Evolutionary conservation across 2,888 invertebrate species (phyloP).

Genomic region (Epirrhoe alternata): DNA sequence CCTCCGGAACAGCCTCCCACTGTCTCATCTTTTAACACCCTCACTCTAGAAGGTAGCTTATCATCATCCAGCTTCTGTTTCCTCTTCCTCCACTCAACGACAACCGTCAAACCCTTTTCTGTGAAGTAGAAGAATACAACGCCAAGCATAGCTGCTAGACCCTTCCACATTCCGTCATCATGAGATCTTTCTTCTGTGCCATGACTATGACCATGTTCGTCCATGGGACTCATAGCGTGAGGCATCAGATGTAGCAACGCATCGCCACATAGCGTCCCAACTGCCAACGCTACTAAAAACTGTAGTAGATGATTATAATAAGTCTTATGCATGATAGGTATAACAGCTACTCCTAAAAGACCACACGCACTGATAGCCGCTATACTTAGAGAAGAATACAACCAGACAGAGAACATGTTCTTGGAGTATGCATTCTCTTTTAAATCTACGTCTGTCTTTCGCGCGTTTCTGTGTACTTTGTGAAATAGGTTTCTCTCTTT

Average conservation of each 20-base stretch:
- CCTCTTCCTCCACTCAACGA: constrained; percentile 92
- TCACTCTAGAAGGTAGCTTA: constrained; percentile 87
- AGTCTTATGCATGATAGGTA: constrained; percentile 95
- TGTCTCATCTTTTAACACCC: constrained; percentile 89
- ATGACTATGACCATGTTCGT: constrained; percentile 51
- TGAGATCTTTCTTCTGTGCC: constrained; percentile 72
- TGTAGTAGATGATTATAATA: constrained; percentile 96
- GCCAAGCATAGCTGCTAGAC: constrained; percentile 92
- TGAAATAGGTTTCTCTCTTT: constrained; percentile 55
- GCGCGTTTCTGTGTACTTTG: constrained; percentile 37
- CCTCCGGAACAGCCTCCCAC: constrained; percentile 73
- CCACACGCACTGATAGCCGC: constrained; percentile 94
- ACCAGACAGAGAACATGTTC: constrained; percentile 88
- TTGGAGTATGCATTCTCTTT: constrained; percentile 59
- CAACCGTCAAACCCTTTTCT: constrained; percentile 92
- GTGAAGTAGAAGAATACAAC: constrained; percentile 95
- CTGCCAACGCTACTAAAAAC: constrained; percentile 96
- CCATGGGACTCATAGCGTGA: constrained; percentile 87
- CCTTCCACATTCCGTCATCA: constrained; percentile 92
- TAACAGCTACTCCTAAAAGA: constrained; percentile 93
- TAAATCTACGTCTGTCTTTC: constrained; percentile 27
- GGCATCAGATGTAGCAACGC: constrained; percentile 96
- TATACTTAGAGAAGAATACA: constrained; percentile 93
- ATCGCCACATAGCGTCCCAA: constrained; percentile 96
- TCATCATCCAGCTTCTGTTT: constrained; percentile 88